Percentiles rank a stretch among this genome's conserved stretches.
Conservation (phyloP, 2,113 vertebrate species). For the Excalfactoria chinensis region DNA sequence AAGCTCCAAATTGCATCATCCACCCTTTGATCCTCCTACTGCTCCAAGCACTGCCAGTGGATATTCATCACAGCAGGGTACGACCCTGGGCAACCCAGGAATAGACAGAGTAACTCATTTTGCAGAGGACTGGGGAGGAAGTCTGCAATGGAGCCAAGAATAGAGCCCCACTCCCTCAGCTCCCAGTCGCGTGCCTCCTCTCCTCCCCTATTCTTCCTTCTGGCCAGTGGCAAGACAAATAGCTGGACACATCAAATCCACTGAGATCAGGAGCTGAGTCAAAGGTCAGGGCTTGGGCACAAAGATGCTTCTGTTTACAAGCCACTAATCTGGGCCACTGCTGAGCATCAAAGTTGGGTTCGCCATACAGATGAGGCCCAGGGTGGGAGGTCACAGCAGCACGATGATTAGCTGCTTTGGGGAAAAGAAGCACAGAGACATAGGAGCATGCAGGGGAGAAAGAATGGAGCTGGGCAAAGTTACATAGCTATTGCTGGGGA, state of each 20-base stretch:
- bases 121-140: not conserved
- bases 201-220: not conserved
- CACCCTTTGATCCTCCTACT: not conserved
- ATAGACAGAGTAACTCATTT: not conserved
- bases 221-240: not conserved
- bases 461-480: rapidly evolving
- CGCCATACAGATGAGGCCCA: not conserved
- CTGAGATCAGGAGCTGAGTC: not conserved
- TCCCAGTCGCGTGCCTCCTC: not conserved
- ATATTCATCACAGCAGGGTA: not conserved
- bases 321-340: not conserved
- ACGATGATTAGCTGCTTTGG: not conserved
- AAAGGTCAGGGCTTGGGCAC: conserved; percentile 53
- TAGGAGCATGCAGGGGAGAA: not conserved
- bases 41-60: not conserved
- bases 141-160: conserved; percentile 5
- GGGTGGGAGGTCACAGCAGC: not conserved
- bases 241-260: not conserved
- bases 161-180: not conserved
- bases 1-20: not conserved
- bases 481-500: rapidly evolving
- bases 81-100: rapidly evolving
- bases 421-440: not conserved
- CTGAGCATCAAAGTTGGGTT: not conserved
- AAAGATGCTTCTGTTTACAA: conserved; percentile 45